Evolutionary conservation across 2,888 invertebrate genomes (phyloP).

Genomic region (Drosophila nigritarsus): DNA sequence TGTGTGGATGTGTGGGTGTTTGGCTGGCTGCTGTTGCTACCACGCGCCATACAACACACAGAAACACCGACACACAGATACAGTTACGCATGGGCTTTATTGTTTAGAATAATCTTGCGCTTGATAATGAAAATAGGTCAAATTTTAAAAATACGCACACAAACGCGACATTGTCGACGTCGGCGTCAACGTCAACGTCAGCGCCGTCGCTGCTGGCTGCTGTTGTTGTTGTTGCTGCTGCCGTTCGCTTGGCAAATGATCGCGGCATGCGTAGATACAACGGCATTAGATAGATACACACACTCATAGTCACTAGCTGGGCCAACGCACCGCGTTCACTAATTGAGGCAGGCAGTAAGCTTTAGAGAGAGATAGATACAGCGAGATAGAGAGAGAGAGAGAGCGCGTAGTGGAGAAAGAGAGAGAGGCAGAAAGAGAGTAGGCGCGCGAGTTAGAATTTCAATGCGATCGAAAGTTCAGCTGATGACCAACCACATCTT

Average conservation of each 20-base stretch:
- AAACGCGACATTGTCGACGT: constrained; percentile 74
- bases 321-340: constrained; percentile 62
- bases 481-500: constrained; percentile 9
- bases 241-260: constrained; percentile 35
- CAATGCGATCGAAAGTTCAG: constrained; percentile 60
- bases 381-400: background rate
- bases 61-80: constrained; percentile 27
- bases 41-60: constrained; percentile 42
- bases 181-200: constrained; percentile 18
- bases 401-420: background rate
- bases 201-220: constrained; percentile 5
- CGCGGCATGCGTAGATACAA: constrained; percentile 58
- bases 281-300: constrained; percentile 61
- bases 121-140: constrained; percentile 85
- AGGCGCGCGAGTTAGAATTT: constrained; percentile 39
- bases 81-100: constrained; percentile 67
- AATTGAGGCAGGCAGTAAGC: constrained; percentile 41
- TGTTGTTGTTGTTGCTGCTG: constrained; percentile 5
- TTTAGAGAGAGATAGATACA: constrained; percentile 1
- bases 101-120: constrained; percentile 85
- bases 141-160: constrained; percentile 83
- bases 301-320: constrained; percentile 32
- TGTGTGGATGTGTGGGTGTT: constrained; percentile 22
- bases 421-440: constrained; percentile 11
- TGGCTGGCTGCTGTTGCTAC: constrained; percentile 50